These are phyloP conservation scores for Anguilla japonica DNA, from an alignment of 2,113 vertebrate genomes.

Conservation along the genomic window DNA sequence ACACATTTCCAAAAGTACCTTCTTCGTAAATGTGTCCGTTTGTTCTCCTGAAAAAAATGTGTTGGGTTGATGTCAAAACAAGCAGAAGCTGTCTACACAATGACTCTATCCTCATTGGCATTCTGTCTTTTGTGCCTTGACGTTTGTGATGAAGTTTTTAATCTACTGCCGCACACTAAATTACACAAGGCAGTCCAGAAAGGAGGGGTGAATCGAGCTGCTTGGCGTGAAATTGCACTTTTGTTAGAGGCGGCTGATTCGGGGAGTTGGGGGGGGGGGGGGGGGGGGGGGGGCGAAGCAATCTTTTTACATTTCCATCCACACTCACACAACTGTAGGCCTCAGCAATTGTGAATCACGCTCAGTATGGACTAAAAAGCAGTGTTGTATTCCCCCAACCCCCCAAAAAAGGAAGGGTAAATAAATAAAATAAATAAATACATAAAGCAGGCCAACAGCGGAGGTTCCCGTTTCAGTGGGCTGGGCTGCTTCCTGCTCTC, in stretches of 20 bases:
- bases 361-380: constrained; percentile 27
- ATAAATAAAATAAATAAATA: not conserved
- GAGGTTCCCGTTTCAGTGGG: not conserved
- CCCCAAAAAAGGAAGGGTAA: not conserved
- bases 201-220: constrained; percentile 40
- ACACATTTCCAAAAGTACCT: not conserved
- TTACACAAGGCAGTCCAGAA: constrained; percentile 32
- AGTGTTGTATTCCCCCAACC: not conserved
- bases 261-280: not conserved
- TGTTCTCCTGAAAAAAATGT: not conserved
- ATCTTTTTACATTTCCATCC: constrained; percentile 48
- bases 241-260: constrained; percentile 51
- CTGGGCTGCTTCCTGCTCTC: not conserved
- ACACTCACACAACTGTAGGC: constrained; percentile 37
- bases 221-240: constrained; percentile 57
- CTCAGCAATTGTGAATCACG: constrained; percentile 46
- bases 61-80: not conserved
- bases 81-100: not conserved
- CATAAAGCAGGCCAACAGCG: not conserved
- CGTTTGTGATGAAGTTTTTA: constrained; percentile 38
- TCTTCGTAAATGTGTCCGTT: not conserved
- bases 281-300: constrained; percentile 32
- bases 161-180: constrained; percentile 40
- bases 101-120: not conserved
- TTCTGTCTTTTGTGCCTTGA: constrained; percentile 15